These are phyloP conservation scores for Tetragonisca angustula DNA, from an alignment of 2,888 invertebrate genomes.

Conservation along the genomic window DNA sequence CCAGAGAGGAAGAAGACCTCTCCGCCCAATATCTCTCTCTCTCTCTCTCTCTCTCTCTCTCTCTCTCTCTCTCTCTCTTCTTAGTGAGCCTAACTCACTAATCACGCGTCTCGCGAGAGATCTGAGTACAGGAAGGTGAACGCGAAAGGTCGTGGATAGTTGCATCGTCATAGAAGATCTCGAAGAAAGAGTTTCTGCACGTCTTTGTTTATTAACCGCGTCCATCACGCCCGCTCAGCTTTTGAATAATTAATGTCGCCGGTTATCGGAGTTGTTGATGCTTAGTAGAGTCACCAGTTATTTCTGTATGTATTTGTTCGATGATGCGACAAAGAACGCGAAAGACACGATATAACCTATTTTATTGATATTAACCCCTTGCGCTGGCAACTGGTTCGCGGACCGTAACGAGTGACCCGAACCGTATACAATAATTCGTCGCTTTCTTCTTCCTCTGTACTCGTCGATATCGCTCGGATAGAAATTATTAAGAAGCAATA, in stretches of 20 bases:
- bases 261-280: background rate
- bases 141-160: background rate
- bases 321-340: too few relatives aligned
- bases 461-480: too few relatives aligned
- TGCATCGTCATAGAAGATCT: background rate
- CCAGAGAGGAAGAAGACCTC: conserved; percentile 22
- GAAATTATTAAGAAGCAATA: too few relatives aligned
- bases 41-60: background rate
- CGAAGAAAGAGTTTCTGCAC: background rate
- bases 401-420: too few relatives aligned
- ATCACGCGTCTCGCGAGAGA: background rate
- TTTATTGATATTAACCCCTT: too few relatives aligned
- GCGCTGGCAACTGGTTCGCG: too few relatives aligned
- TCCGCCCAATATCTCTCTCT: background rate
- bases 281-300: background rate
- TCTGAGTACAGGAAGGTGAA: background rate
- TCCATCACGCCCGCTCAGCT: background rate
- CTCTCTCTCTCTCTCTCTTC: background rate
- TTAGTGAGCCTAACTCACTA: conserved; percentile 30
- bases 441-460: too few relatives aligned
- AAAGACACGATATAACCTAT: background rate
- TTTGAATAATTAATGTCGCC: background rate
- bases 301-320: background rate
- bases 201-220: background rate
- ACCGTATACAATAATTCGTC: too few relatives aligned